Base-by-base conservation (phyloP, 2,888 invertebrate species). In the Bembecia ichneumoniformis region DNA sequence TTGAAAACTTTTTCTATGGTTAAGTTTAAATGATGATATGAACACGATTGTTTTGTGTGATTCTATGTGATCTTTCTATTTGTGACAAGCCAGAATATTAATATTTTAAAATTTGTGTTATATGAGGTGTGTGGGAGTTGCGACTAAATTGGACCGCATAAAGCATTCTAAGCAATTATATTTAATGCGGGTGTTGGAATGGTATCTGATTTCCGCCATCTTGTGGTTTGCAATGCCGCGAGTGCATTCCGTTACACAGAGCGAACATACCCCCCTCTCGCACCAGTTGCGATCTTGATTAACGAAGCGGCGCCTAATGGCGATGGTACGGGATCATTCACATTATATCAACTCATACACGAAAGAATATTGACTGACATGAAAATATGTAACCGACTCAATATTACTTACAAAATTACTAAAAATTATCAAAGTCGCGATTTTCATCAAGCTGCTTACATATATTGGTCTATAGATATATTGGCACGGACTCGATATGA, bases 241-340 rank as follows among this genome's bases (percentile, higher is more conserved):
- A 64, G 61, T 66, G 63, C 72, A 68, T 75, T 74, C 78, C 78
- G 78, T 77, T 78, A 76, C 63, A 67, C 59, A 57, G 49, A 52
- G 52, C 52, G 54, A 54, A 51, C 57, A 52, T 49, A 47, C 56
- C 57, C 50, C 56, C 52, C 44, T 59, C 17, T 14, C 59, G 28
- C 46, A 57, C 59, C 14, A 46, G 34, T 46, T 44, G 55, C 52
- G 51, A 55, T 63, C 66, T 63, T 71, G 63, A 64, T 62, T 67
- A 64, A 60, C 64, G 62, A 63, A 64, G 64, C 61, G 60, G 56
- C 59, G 51, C 55, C 58, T 55, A 55, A 44, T 44, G 17, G 11
- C 44, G 17, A 44, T 17, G 16, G 11, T 16, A 3, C 44, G 15
- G 10, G 44, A 44, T 44, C 44, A 44, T 44, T 16, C 13, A 40